Base-by-base conservation (phyloP, 2,113 vertebrate genomes). In the Myxocyprinus asiaticus region DNA sequence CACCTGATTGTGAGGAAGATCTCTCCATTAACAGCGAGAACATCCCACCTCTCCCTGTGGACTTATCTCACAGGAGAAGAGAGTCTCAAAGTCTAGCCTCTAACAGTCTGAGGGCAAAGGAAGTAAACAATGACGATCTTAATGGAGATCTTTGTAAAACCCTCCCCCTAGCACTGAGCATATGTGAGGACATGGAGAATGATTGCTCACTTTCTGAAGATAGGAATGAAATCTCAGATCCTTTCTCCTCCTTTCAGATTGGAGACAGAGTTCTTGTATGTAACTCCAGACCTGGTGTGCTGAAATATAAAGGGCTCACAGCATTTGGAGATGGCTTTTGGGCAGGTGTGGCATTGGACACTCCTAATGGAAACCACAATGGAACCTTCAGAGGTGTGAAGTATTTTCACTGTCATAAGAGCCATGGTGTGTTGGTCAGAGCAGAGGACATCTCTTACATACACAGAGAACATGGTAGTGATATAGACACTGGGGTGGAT, bases 351-450 rank as follows among this genome's bases (percentile, higher is more conserved):
- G 87, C 84, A 0, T 87, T 91, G 14, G 82, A 89, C 73, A 82
- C 67, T 43, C 80, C 89, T 47, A 81, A 76, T 22, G 91, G 87
- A 48, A 85, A 82, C 43, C 51, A 76, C 2, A 17, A 82, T 80
- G 88, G 87, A 56, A 85, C 84, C 9, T 86, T 81, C 59, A 55
- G 86, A 78, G 89, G 80, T 17, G 78, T 86, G 10, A 86, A 67
- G n/a, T 88, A 87, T 73, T 92, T 90, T 22, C 82, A 83, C 65
- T 88, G 86, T 58, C 51, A 85, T 33, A 83, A 86, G 64, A 56
- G 64, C 58, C 87, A 85, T 10, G 91, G 89, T 3, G 70, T 89
- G 5, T 88, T 91, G 83, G 89, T 90, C 55, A 88, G 86, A 73
- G 76, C 89, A 4, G 76, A 83, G 4, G 87, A 92, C 58, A 83